These are phyloP conservation scores for Ameiurus melas DNA, from an alignment of 2,113 vertebrate species.

Conservation along the genomic window DNA sequence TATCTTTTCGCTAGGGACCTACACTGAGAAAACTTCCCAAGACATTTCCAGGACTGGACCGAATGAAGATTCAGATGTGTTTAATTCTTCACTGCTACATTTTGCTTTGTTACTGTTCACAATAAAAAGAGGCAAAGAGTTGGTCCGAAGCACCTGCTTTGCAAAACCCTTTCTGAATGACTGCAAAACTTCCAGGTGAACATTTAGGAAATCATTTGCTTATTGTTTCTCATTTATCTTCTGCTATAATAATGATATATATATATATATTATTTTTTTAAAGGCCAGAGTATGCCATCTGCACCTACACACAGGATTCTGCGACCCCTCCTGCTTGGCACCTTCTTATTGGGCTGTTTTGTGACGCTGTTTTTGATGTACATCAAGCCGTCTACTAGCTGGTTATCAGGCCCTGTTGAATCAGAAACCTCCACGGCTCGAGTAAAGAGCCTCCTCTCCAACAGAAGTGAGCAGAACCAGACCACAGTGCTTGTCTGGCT, in stretches of 20 bases:
- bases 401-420: slow-evolving; percentile 88
- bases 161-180: slow-evolving; percentile 62
- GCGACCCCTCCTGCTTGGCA: slow-evolving; percentile 88
- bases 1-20: slow-evolving; percentile 58
- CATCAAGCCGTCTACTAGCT: slow-evolving; percentile 91
- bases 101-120: slow-evolving; percentile 10
- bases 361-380: slow-evolving; percentile 94
- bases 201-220: slow-evolving; percentile 19
- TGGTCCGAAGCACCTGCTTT: slow-evolving; percentile 52
- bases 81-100: slow-evolving; percentile 31
- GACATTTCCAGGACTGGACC: slow-evolving; percentile 45
- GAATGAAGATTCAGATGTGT: slow-evolving; percentile 13
- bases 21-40: slow-evolving; percentile 57
- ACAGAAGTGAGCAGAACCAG: slow-evolving; percentile 84
- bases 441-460: slow-evolving; percentile 88
- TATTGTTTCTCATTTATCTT: not conserved
- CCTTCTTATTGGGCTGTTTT: slow-evolving; percentile 89
- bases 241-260: not conserved
- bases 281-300: slow-evolving; percentile 94
- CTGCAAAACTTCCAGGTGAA: slow-evolving; percentile 69
- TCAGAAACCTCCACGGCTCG: slow-evolving; percentile 85
- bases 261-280: slow-evolving; percentile 39
- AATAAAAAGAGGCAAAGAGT: not conserved
- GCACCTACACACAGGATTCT: slow-evolving; percentile 91
- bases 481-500: slow-evolving; percentile 93